Evolutionary conservation across 2,797 vertebrate genomes (phyloP), one percentile per base, ranked within the genome.

Genomic region (Tangara arthus): DNA sequence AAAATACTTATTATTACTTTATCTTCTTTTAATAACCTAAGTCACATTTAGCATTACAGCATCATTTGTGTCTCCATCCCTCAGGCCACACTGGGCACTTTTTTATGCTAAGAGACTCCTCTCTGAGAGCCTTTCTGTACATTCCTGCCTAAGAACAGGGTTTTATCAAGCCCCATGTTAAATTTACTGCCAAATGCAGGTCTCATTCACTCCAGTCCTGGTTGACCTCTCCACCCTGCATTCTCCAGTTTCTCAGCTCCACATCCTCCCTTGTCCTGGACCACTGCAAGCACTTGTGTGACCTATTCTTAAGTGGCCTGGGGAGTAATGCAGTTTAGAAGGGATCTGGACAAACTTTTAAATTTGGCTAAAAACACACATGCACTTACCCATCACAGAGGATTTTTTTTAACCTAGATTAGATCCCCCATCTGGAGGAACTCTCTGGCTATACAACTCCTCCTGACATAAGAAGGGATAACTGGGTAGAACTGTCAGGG

Each of bases 1-100:
- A 82, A 78, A 80, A 68, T 64, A 66, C 24, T 73, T 69, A 82
- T 49, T 83, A 77, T 68, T 88, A 77, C n/a, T 78, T 72, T 63
- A 50, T 60, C 60, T 87, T 59, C 32, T 81, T 84, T 37, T 57
- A 87, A 87, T 82, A 87, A 56, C 44, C 28, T 64, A 22, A 86
- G 15, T 63, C 24, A 22, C 39, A 90, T 64, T 82, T 32, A 72
- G 59, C 76, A 73, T 63, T 47, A 32, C 9, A 77, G n/a, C 16
- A 72, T 44, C 37, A 30, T 76, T 87, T 55, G 8, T 59, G 41
- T 24, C 16, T 35, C 81, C 2, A 2, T 23, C 49, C 35, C 41
- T 84, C 75, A 66, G 39, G 23, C n/a, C 91, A 78, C 27, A 56
- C 16, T 28, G 35, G 22, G n/a, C 30, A 64, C 34, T 11, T 52